These are phyloP conservation scores for Euura lappo DNA, from an alignment of 1,140 invertebrate genomes.

Conservation along the genomic window DNA sequence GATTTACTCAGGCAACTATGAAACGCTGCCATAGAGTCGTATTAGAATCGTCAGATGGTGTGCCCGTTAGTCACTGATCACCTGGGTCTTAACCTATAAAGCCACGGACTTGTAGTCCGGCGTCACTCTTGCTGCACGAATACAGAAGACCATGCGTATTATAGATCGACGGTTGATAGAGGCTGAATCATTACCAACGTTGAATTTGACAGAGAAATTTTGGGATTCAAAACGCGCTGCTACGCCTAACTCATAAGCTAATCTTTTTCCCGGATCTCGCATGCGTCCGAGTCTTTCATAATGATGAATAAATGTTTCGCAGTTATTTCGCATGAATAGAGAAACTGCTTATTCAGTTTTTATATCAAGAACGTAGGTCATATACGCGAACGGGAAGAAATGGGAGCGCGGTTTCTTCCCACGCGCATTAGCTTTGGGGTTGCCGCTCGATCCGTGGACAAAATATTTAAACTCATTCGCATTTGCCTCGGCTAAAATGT, in stretches of 20 bases:
- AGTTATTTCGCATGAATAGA: constrained; percentile 30
- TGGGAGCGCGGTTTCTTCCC: constrained; percentile 37
- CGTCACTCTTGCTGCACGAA: constrained; percentile 1
- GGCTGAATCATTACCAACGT: background rate
- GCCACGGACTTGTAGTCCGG: background rate
- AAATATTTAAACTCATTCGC: no score
- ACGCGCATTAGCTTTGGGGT: constrained; percentile 20
- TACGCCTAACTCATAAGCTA: background rate
- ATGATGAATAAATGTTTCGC: constrained; percentile 17
- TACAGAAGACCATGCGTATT: background rate
- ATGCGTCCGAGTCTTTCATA: constrained; percentile 1
- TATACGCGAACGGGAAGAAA: constrained; percentile 21
- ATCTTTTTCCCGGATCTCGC: background rate
- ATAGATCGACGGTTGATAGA: background rate
- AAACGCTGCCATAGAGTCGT: constrained; percentile 22
- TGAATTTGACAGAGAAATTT: constrained; percentile 28
- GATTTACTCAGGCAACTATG: constrained; percentile 30
- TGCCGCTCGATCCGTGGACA: background rate
- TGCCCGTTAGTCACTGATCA: constrained; percentile 37
- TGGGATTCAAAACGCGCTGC: background rate
- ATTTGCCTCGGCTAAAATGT: no score
- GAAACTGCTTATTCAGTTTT: constrained; percentile 16
- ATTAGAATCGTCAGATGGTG: constrained; percentile 39
- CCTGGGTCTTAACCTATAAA: constrained; percentile 11
- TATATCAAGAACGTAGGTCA: background rate